A percentile compares a stretch with the other conserved stretches of the same genome.
phyloP scores from a whole-genome alignment of 2,113 vertebrate genomes.

The Bolborhynchus lineola region DNA sequence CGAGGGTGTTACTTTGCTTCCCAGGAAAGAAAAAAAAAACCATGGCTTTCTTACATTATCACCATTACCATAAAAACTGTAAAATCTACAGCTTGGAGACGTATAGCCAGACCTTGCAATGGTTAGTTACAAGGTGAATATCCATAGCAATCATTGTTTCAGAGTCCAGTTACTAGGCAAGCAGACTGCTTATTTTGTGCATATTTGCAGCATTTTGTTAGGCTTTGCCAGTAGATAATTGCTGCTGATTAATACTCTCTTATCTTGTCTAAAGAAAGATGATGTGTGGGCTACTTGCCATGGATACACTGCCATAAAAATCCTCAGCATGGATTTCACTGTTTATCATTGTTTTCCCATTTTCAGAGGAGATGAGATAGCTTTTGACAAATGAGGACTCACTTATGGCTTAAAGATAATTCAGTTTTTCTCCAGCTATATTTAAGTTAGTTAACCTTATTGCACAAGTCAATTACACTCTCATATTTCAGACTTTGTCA shows the following conservation, averaged over 20 bases:
- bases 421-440: neutral
- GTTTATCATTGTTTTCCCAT: neutral
- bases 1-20: neutral
- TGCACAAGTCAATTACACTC: neutral
- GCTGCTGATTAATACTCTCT: neutral
- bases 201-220: neutral
- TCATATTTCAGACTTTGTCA: neutral
- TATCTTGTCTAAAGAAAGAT: neutral
- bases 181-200: neutral
- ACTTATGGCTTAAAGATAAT: neutral
- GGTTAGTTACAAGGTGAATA: neutral
- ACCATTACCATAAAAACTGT: neutral
- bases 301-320: neutral
- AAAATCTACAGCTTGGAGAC: neutral
- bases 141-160: neutral
- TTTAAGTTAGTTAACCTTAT: neutral
- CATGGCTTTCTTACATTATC: neutral
- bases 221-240: neutral
- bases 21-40: neutral
- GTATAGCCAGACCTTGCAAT: neutral
- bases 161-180: neutral
- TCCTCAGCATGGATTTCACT: neutral
- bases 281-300: neutral
- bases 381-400: neutral
- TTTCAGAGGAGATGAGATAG: neutral